Evolutionary conservation across 2,113 vertebrate species (phyloP), one percentile per base, ranked within the genome.

Genomic region (Hippocampus zosterae): DNA sequence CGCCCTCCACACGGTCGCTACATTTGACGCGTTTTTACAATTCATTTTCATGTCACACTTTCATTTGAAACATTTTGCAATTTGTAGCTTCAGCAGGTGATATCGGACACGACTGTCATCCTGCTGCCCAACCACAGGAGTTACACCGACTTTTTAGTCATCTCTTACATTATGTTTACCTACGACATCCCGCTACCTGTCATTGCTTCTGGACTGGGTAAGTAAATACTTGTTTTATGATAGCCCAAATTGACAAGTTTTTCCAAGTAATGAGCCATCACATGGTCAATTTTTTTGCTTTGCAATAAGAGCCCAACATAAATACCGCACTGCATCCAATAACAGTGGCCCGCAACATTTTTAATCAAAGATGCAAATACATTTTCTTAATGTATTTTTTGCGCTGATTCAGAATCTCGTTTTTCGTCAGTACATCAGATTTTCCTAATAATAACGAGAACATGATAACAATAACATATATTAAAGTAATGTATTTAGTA

Each of bases 61-160:
- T 23, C 6, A 8, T 33, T 21, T 53, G 19, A 29, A 48, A 46
- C 18, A 62, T 55, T 74, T 70, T 66, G n/a, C 56, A 40, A 29
- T 27, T 37, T 64, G 0, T 76, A 98, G 96, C 92, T 98, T 44
- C 94, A 96, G 55, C 93, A 93, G 0, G 94, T 91, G 70, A 88
- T 94, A 79, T 94, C 94, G 82, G 95, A 98, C 72, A 81, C 89
- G 72, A 96, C 96, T 0, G 95, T 98, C n/a, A 92, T 99, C 33
- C 91, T 99, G 86, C 92, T 98, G 88, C 97, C 97, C 79, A 99
- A 95, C 81, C 97, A 99, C 82, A 92, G 97, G 77, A 98, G 97
- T 77, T 99, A 99, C 8, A 41, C 97, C 41, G 97, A 99, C 89
- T 99, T 99, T 83, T 72, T 99, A 70, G 86, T 96, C 72, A 72